Base-by-base conservation (phyloP, 2,113 vertebrate genomes). In the Coryphaenoides rupestris region DNA sequence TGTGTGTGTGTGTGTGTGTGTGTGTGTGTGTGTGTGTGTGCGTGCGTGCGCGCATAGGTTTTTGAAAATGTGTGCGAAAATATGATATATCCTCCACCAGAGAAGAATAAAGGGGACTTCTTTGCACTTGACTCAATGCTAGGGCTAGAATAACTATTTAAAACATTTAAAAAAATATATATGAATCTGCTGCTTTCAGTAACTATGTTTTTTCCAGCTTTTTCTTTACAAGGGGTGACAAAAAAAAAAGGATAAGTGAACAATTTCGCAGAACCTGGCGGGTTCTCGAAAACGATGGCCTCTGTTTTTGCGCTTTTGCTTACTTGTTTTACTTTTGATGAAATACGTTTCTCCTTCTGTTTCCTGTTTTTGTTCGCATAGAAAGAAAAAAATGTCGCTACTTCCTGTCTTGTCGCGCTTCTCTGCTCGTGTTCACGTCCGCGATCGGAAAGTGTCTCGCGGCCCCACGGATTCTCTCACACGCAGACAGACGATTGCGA, bases 101-200 rank as follows among this genome's bases (percentile, higher is more conserved):
- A 81, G n/a, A 50, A 50, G 5, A n/a, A n/a, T n/a, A n/a, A n/a
- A 73, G 78, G 66, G 63, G 63, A 83, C 77, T 76, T 72, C 76
- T 86, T 84, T 85, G 78, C 85, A 87, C 84, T 82, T 65, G 79
- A 72, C 73, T 73, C 68, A 84, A 69, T n/a, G 66, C 79, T 80
- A 84, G 84, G 83, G 83, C 85, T 84, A 80, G 74, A 81, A 72
- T 55, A 81, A 76, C 33, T 64, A 72, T 3, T 57, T n/a, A 50
- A 23, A 21, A 65, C 33, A 40, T 40, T 26, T 26, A 26, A 26
- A 58, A 50, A 62, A 47, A 15, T 60, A 50, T 23, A n/a, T n/a
- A n/a, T n/a, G 13, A 21, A 49, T 55, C 22, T 7, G 75, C 72
- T 68, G 74, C 78, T 83, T 78, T 74, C 52, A 76, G 55, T 76